Evolutionary conservation across 2,797 vertebrate genomes (phyloP).

Genomic region (Iguana delicatissima): DNA sequence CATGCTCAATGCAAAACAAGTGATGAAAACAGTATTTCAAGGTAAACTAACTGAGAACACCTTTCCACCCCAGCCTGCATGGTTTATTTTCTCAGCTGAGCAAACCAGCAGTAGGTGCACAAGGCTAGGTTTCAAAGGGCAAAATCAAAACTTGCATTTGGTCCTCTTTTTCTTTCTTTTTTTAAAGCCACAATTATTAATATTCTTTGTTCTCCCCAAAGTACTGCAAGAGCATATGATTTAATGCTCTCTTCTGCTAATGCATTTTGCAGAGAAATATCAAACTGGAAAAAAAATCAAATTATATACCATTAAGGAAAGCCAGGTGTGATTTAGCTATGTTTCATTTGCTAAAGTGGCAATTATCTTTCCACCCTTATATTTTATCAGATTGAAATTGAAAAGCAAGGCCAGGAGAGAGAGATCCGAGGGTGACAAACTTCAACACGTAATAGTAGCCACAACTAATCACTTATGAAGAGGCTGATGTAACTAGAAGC

Average conservation of each 20-base stretch:
- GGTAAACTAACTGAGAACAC: not conserved
- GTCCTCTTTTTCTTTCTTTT: not conserved
- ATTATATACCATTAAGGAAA: conserved; percentile 11
- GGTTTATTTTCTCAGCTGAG: not conserved
- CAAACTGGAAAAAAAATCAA: conserved; percentile 2
- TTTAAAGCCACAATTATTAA: not conserved
- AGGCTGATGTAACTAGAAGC: not conserved
- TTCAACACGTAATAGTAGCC: conserved; percentile 5
- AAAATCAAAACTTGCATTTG: not conserved
- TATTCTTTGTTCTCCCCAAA: conserved; percentile 39
- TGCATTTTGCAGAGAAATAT: conserved; percentile 16
- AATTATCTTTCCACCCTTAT: conserved; percentile 20
- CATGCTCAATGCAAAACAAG: conserved; percentile 17
- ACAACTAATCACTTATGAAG: conserved; percentile 19
- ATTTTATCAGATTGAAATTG: conserved; percentile 42
- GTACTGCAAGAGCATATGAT: conserved; percentile 17
- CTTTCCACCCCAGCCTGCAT: not conserved
- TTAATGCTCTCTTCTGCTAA: conserved; percentile 21
- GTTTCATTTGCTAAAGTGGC: conserved; percentile 33
- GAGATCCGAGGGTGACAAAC: conserved; percentile 16
- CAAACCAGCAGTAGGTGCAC: not conserved
- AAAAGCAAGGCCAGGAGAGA: not conserved
- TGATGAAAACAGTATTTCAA: conserved; percentile 18
- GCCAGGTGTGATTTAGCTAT: conserved; percentile 25
- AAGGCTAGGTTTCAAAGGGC: not conserved